phyloP scores from a whole-genome alignment of 2,113 vertebrate genomes.

The Coturnix japonica region DNA sequence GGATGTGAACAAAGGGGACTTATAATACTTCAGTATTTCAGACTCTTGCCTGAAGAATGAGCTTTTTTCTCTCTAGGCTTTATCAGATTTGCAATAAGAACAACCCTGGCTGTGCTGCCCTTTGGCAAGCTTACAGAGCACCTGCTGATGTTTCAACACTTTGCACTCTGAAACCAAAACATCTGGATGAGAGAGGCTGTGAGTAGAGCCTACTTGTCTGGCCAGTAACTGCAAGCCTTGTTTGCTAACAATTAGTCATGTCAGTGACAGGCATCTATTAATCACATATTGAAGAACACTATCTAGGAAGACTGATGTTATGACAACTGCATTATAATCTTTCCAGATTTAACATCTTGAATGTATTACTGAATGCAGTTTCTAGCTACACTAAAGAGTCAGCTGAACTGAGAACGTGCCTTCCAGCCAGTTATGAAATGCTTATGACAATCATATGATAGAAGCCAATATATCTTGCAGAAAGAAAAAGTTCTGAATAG shows the following conservation, averaged over 20 bases:
- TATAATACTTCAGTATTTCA: neutral
- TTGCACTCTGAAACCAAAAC: neutral
- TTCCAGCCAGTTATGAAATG: neutral
- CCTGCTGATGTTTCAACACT: neutral
- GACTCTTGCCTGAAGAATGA: neutral
- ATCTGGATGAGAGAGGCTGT: neutral
- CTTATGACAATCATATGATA: neutral
- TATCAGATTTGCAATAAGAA: neutral
- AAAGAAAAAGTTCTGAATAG: neutral
- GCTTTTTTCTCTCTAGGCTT: neutral
- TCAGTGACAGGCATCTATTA: neutral
- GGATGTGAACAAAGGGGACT: neutral
- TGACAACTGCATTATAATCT: slow-evolving; percentile 31
- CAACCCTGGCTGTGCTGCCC: neutral
- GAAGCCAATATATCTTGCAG: neutral
- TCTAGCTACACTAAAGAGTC: neutral
- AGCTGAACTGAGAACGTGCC: neutral
- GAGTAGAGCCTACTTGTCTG: neutral
- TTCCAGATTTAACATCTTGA: neutral
- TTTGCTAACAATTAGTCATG: slow-evolving; percentile 15
- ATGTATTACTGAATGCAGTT: slow-evolving; percentile 1
- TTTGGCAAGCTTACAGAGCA: neutral
- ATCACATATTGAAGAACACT: neutral
- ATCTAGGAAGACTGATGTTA: neutral
- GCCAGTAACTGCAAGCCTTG: neutral